A percentile compares a stretch with the other conserved stretches of the same genome.
These are phyloP conservation scores for Chaetura pelagica DNA, from an alignment of 2,113 vertebrate genomes.

Conservation along the genomic window DNA sequence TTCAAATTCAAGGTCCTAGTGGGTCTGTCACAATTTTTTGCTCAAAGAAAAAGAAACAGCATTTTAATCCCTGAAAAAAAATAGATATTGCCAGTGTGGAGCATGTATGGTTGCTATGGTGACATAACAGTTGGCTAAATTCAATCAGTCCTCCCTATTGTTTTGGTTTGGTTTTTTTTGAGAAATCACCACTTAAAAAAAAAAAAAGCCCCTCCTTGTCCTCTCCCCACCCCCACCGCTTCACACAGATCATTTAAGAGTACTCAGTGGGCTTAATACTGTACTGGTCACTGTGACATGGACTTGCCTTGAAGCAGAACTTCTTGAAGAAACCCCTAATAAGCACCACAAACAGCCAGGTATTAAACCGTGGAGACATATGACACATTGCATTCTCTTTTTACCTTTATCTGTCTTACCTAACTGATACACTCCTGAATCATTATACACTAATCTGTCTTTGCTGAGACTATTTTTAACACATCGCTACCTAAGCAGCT, in stretches of 20 bases:
- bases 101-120: conserved; percentile 57
- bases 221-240: not conserved
- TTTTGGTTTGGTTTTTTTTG: conserved; percentile 40
- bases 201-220: not conserved
- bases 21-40: not conserved
- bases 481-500: not conserved
- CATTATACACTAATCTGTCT: not conserved
- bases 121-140: conserved; percentile 36
- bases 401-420: not conserved
- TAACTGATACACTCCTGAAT: not conserved
- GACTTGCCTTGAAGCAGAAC: not conserved
- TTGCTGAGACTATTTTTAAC: not conserved
- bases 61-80: conserved; percentile 6
- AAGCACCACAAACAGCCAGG: not conserved
- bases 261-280: not conserved
- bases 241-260: not conserved
- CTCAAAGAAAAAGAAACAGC: not conserved
- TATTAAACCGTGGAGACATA: not conserved
- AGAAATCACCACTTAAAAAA: conserved; percentile 1
- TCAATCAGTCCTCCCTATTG: conserved; percentile 29
- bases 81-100: not conserved
- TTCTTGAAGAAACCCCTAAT: not conserved
- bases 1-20: not conserved
- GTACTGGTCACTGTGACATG: not conserved
- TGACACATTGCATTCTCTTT: not conserved